A percentile compares a stretch with the other conserved stretches of the same genome.
phyloP scores from a whole-genome alignment of 1,140 invertebrate species.

The Ceratina australensis region DNA sequence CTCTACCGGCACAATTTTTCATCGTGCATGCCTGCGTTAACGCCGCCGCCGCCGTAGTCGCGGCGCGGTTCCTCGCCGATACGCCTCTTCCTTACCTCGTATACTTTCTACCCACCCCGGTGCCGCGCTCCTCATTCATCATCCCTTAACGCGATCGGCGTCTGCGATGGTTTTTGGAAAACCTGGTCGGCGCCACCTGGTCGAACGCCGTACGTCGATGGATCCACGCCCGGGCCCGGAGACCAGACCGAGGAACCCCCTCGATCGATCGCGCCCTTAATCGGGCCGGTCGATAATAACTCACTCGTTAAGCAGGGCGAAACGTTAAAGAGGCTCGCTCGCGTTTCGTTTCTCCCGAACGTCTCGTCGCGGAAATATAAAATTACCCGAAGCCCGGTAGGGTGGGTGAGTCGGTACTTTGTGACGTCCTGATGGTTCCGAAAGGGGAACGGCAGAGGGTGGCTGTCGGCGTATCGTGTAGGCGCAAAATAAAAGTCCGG shows the following conservation, averaged over 20 bases:
- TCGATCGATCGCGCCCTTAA: conserved; percentile 52
- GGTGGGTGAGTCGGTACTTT: neutral
- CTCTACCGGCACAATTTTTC: conserved; percentile 70
- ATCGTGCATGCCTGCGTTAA: conserved; percentile 52
- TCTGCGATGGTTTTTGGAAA: conserved; percentile 64
- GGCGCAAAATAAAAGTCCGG: conserved; percentile 38
- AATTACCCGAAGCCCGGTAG: neutral
- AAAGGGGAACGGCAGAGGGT: conserved; percentile 12
- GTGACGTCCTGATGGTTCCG: conserved; percentile 1
- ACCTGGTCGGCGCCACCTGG: conserved; percentile 70
- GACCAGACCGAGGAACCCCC: conserved; percentile 1
- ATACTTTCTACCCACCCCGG: conserved; percentile 37
- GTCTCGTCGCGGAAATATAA: conserved; percentile 4
- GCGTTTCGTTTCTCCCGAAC: neutral
- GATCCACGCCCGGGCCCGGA: conserved; percentile 43
- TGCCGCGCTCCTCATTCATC: conserved; percentile 50
- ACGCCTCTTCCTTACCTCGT: conserved; percentile 23
- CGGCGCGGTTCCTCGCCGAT: conserved; percentile 1
- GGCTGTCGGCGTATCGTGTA: neutral
- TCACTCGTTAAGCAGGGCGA: conserved; percentile 15
- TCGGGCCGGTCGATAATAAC: conserved; percentile 11
- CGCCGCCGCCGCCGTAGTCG: too few relatives aligned
- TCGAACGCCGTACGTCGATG: conserved; percentile 61
- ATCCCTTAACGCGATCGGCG: conserved; percentile 62
- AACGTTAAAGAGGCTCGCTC: neutral